Evolutionary conservation across 2,888 invertebrate genomes (phyloP), one percentile per base, ranked within the genome.

Genomic region (Stenodera caucasica): DNA sequence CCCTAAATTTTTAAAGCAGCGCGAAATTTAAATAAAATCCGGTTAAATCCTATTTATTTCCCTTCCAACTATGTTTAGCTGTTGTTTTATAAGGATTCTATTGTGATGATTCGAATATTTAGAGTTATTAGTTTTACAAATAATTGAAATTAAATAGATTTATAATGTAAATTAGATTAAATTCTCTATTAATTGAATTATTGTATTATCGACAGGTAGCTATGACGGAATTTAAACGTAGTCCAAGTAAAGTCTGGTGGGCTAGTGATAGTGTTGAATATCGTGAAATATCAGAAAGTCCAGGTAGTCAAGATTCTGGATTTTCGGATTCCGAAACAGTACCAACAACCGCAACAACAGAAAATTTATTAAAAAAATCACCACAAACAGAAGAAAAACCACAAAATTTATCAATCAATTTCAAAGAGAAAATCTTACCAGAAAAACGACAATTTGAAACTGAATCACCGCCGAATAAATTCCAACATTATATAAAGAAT

Each of bases 271-370:
- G 75, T 55, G 35, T 66, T 23, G 72, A 74, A 60, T 73, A 70
- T 76, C 77, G 78, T 81, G 72, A 86, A 83, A 74, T 85, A 82
- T 66, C 86, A 80, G 68, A 74, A 29, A 89, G 89, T 76, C 89
- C 89, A 65, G 87, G 89, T 64, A 90, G 90, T 73, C 90, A 90
- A 78, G 91, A 91, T 78, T 91, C 91, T 0, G 91, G 91, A 1
- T 91, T 91, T 78, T 91, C 91, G 0, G 91, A 91, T 73, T 89
- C 90, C 0, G 91, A 90, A 71, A 18, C 18, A 9, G 5, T 9
- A 33, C 53, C 14, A 33, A 14, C 32, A 84, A 61, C 69, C 26
- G 57, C 69, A 7, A 59, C 58, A 56, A 60, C 63, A 30, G 50
- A 26, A 26, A 5, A 58, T 49, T 18, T 67, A 9, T 35, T 64